Evolutionary conservation across 2,797 vertebrate species (phyloP).

Genomic region (Cichlasoma orientale): DNA sequence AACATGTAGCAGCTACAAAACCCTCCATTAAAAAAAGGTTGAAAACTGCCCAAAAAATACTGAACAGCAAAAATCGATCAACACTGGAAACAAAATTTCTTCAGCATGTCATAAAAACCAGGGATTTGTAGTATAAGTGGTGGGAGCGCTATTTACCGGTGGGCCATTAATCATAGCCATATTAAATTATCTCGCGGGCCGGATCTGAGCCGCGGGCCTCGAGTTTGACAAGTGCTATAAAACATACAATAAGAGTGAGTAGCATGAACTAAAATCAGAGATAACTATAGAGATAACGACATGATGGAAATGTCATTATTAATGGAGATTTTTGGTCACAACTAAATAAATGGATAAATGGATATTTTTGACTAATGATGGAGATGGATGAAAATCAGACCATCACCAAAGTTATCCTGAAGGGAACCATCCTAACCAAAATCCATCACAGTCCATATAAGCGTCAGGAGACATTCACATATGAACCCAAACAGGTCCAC

Average conservation of each 20-base stretch:
- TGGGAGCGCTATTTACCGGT: too few species aligned
- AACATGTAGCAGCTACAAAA: neutral
- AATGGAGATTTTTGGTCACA: neutral
- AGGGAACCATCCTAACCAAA: rapidly evolving
- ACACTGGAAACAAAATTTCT: neutral
- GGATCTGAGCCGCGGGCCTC: too few species aligned
- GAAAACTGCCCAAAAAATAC: neutral
- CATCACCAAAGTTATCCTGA: neutral
- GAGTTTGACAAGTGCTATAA: too few species aligned
- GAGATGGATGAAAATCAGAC: too few species aligned
- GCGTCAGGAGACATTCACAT: too few species aligned
- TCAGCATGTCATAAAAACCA: neutral
- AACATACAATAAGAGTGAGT: neutral
- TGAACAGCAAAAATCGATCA: neutral
- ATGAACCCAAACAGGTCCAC: neutral
- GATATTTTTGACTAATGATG: neutral
- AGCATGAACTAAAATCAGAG: too few species aligned
- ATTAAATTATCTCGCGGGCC: too few species aligned
- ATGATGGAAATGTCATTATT: neutral
- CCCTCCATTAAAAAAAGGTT: neutral
- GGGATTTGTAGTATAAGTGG: too few species aligned
- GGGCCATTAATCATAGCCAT: too few species aligned
- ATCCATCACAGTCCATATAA: rapidly evolving
- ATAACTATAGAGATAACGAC: neutral
- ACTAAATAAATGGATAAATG: neutral